A percentile compares a stretch with the other conserved stretches of the same genome.
Evolutionary conservation across 2,797 vertebrate genomes (phyloP).

Genomic region (Anguilla anguilla): DNA sequence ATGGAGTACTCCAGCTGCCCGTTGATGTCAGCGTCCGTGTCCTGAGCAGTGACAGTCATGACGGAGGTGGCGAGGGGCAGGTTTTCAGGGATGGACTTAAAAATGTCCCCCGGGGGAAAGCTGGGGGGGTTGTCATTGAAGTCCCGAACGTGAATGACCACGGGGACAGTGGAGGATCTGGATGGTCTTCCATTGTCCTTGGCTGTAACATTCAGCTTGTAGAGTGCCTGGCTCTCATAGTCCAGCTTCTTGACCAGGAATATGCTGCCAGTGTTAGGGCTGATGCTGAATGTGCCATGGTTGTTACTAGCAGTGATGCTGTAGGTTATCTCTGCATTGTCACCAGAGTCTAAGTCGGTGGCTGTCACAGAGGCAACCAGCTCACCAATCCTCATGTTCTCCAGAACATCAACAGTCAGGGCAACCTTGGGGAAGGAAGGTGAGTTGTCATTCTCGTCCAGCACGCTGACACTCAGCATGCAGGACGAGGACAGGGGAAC

Average conservation of each 20-base stretch:
- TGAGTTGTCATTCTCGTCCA: constrained; percentile 96
- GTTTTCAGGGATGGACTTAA: constrained; percentile 94
- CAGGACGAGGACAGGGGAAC: constrained; percentile 86
- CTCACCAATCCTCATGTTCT: constrained; percentile 96
- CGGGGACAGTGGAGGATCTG: constrained; percentile 87
- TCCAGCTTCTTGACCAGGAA: constrained; percentile 93
- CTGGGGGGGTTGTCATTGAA: constrained; percentile 96
- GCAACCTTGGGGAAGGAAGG: constrained; percentile 90
- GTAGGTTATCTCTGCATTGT: constrained; percentile 92
- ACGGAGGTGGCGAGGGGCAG: constrained; percentile 87
- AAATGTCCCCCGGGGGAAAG: constrained; percentile 91
- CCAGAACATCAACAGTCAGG: constrained; percentile 86
- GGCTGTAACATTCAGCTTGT: constrained; percentile 92
- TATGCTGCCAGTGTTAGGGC: constrained; percentile 94
- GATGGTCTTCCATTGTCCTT: constrained; percentile 90
- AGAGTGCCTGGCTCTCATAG: constrained; percentile 92
- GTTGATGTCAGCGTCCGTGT: constrained; percentile 95
- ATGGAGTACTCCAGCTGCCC: constrained; percentile 90
- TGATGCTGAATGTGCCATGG: constrained; percentile 95
- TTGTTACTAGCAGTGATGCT: constrained; percentile 91
- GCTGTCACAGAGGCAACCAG: constrained; percentile 93
- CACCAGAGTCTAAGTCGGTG: constrained; percentile 88
- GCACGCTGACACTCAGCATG: constrained; percentile 84
- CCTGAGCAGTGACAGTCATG: constrained; percentile 85
- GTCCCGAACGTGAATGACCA: constrained; percentile 91